A percentile compares a stretch with the other conserved stretches of the same genome.
Conservation (phyloP, 2,888 invertebrate species). For the Cheilosia vulpina region DNA sequence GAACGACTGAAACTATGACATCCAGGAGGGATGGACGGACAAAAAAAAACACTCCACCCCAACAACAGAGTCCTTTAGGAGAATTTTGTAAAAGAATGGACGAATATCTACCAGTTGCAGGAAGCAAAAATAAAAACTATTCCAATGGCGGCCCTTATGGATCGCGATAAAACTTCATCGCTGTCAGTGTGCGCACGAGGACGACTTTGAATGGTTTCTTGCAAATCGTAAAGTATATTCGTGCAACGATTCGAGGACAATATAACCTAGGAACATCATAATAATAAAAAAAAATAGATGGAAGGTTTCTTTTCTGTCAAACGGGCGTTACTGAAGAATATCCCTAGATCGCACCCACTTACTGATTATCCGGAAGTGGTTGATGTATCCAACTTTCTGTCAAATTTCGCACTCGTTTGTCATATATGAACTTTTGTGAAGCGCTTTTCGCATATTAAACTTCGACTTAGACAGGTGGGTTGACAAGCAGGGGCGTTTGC, state of each 20-base stretch:
- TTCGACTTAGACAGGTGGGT: neutral
- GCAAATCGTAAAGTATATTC: constrained; percentile 61
- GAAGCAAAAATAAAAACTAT: constrained; percentile 23
- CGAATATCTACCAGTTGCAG: constrained; percentile 60
- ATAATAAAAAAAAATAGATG: constrained; percentile 46
- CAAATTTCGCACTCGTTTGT: constrained; percentile 9
- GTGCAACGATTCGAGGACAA: constrained; percentile 67
- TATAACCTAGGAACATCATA: constrained; percentile 56
- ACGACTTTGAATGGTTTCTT: constrained; percentile 64
- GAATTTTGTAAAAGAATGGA: constrained; percentile 20
- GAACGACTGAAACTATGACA: constrained; percentile 44
- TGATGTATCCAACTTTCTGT: constrained; percentile 7
- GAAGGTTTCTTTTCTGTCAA: constrained; percentile 29
- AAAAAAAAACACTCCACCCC: neutral
- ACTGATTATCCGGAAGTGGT: neutral
- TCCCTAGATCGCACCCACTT: neutral
- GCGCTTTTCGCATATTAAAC: neutral
- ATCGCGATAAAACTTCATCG: constrained; percentile 66
- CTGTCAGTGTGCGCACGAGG: constrained; percentile 47
- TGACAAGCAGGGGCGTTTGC: no score
- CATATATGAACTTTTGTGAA: neutral
- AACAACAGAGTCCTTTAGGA: constrained; percentile 38
- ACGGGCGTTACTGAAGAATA: neutral
- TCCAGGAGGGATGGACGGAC: neutral
- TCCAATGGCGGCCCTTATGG: constrained; percentile 62